phyloP scores from a whole-genome alignment of 2,797 vertebrate species.

The Hemibagrus guttatus region DNA sequence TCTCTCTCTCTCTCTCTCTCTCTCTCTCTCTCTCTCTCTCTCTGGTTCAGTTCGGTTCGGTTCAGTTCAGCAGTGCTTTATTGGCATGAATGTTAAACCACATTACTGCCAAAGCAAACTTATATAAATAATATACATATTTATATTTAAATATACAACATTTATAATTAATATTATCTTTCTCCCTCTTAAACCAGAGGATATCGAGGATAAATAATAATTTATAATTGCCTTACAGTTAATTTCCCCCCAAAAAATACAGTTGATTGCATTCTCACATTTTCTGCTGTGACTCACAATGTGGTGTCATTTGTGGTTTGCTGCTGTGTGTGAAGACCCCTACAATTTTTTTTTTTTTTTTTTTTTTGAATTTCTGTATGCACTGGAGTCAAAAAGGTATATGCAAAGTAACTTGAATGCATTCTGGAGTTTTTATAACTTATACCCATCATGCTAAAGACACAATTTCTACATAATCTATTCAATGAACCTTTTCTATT shows the following conservation, averaged over 20 bases:
- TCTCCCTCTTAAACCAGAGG: neutral
- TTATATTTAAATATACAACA: too few relatives aligned
- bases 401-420: conserved; percentile 26
- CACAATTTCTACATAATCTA: conserved; percentile 42
- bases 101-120: too few relatives aligned
- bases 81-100: too few relatives aligned
- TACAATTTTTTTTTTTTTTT: neutral
- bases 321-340: conserved; percentile 36
- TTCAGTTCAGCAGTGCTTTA: too few relatives aligned
- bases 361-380: neutral
- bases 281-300: conserved; percentile 46
- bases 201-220: conserved; percentile 10
- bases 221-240: conserved; percentile 8
- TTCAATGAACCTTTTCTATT: conserved; percentile 55
- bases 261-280: conserved; percentile 38
- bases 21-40: neutral
- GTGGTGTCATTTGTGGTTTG: conserved; percentile 44
- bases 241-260: neutral
- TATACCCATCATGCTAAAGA: conserved; percentile 52
- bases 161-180: too few relatives aligned
- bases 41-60: too few relatives aligned
- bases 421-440: neutral
- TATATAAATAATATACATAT: too few relatives aligned
- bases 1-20: neutral
- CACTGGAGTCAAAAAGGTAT: neutral